Evolutionary conservation across 2,113 vertebrate species (phyloP), one percentile per base, ranked within the genome.

Genomic region (Cyanistes caeruleus): DNA sequence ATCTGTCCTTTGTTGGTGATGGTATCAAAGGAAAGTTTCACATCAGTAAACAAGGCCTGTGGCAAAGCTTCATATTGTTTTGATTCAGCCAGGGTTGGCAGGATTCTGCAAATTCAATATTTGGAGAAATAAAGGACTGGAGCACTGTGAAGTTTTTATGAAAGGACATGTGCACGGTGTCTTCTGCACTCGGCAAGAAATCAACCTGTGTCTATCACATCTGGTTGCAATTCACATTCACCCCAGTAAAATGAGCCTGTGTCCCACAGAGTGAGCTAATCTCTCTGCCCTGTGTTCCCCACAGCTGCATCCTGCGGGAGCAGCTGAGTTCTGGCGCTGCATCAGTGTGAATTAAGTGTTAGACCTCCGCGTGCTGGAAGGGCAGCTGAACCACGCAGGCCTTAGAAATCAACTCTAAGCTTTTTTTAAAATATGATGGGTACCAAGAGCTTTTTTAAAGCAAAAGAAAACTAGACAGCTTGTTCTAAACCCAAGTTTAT

Each of bases 161-260:
- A 14, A 39, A 58, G 21, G 33, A 69, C 1, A 7, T 1, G 4
- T 30, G 7, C 35, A 13, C 1, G 1, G 20, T n/a, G 37, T 22
- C 22, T 55, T 83, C 64, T 62, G 39, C 55, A 18, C 33, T 49
- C 33, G 41, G 48, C 70, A 51, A 48, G 44, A 41, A 83, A 79
- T 37, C 41, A 51, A 0, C 41, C 7, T 33, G 17, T 63, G 43
- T 65, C 56, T 83, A 6, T 65, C 46, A 48, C 22, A 30, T 79
- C 31, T 21, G 23, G 33, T 80, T 76, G 65, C 78, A 35, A 13
- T 55, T 49, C 64, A 82, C 25, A 37, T 35, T 53, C 82, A 64
- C 7, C 14, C 11, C 19, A 39, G 46, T 25, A 39, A 79, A 21
- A 70, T 15, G 12, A 73, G 11, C 23, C 25, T 13, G 21, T 48